These are phyloP conservation scores for Drosophila mettleri DNA, from an alignment of 2,888 invertebrate genomes.

Conservation along the genomic window DNA sequence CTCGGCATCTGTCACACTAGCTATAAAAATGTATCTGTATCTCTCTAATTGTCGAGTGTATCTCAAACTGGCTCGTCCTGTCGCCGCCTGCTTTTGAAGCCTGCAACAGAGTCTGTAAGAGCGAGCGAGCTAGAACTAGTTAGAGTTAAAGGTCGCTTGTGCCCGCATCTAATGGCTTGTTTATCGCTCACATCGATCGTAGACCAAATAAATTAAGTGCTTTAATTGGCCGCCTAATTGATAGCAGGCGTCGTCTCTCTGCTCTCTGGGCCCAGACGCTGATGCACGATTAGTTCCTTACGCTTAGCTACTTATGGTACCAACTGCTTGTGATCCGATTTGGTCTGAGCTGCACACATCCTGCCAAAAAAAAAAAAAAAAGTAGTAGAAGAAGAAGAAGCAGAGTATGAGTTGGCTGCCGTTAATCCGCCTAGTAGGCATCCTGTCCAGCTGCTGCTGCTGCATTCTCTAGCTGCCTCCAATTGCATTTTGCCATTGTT, in stretches of 20 bases:
- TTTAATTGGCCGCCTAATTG: slow-evolving; percentile 65
- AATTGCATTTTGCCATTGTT: slow-evolving; percentile 45
- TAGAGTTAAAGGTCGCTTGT: background rate
- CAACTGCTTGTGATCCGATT: slow-evolving; percentile 39
- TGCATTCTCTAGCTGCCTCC: slow-evolving; percentile 26
- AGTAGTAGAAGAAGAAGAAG: no score
- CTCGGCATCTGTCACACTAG: no score
- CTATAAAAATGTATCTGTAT: background rate
- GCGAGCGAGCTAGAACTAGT: background rate
- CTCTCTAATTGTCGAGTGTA: slow-evolving; percentile 7
- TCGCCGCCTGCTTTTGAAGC: slow-evolving; percentile 56
- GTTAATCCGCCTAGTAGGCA: slow-evolving; percentile 56
- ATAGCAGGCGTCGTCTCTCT: slow-evolving; percentile 56
- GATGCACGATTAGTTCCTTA: slow-evolving; percentile 23
- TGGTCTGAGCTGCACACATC: slow-evolving; percentile 27
- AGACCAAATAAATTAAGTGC: slow-evolving; percentile 68
- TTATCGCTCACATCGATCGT: slow-evolving; percentile 61
- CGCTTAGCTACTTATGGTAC: background rate
- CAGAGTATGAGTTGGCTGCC: slow-evolving; percentile 32
- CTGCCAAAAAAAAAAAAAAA: slow-evolving; percentile 22
- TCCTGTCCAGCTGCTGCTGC: slow-evolving; percentile 59
- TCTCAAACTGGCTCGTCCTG: slow-evolving; percentile 20
- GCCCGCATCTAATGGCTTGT: slow-evolving; percentile 66
- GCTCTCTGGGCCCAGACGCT: slow-evolving; percentile 20
- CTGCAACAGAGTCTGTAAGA: slow-evolving; percentile 7